Evolutionary conservation across 2,888 invertebrate genomes (phyloP), one percentile per base, ranked within the genome.

Genomic region (Sarcophaga caerulescens): DNA sequence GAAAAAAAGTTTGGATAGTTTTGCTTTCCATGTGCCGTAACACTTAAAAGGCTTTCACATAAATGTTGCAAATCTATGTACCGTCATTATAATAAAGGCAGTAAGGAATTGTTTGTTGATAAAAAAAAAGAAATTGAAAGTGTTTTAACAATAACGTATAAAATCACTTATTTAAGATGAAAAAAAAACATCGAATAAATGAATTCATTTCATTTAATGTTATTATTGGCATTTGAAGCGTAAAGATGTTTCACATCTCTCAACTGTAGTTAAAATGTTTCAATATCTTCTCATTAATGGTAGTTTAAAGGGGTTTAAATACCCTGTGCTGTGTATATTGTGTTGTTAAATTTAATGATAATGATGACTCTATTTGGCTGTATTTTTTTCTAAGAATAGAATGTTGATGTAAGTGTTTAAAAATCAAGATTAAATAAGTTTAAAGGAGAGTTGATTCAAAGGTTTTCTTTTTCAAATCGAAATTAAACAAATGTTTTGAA

Each of bases 91-190:
- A 19, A 69, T 62, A 47, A 62, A 70, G 52, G 17, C 57, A 14
- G 6, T 35, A 79, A 62, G 52, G 25, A 62, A 69, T 62, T 69
- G 35, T 35, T 35, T 35, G n/a, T 52, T n/a, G n/a, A 69, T 60
- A 45, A 45, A 23, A 35, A 35, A 35, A 10, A 35, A 6, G 6
- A 66, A 45, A 3, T 8, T 25, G 17, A 77, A 77, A 45, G 59
- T 59, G 5, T 35, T 57, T 57, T 21, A 57, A 23, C n/a, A 45
- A 47, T 62, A 23, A 35, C 21, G 8, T 2, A 35, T 10, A n/a
- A 35, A 35, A 35, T 35, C 35, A 8, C 35, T 35, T 35, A 35
- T 35, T 35, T 35, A 35, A 35, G 35, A 2, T 35, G 44, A 2
- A n/a, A 52, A 35, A 47, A 35, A 57, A 47, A 47, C 21, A 69